Evolutionary conservation across 2,888 invertebrate species (phyloP), one percentile per base, ranked within the genome.

Genomic region (Xestia xanthographa): DNA sequence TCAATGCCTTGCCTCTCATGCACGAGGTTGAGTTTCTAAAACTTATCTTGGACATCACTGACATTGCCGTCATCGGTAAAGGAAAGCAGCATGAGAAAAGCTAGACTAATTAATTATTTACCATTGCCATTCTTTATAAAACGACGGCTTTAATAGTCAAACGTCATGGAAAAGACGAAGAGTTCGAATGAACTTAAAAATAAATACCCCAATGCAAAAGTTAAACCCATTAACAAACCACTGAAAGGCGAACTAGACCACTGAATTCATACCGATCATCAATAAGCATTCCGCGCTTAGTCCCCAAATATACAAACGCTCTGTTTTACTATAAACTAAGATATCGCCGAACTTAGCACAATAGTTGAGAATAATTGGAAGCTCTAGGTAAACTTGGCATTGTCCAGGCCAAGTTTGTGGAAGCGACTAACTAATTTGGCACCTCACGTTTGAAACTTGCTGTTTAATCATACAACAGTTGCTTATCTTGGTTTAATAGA

Each of bases 341-440:
- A 84, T 82, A 86, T 75, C 67, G 58, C 60, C 38, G 20, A 87
- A 87, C 69, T 86, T 48, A 62, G 41, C 38, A 77, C 79, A 84
- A 79, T 81, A 84, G 84, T 78, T 78, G n/a, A 38, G 75, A 79
- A 80, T 86, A 87, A 87, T 88, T 84, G 72, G 77, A 67, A 78
- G 80, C 48, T 77, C 65, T 83, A 80, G 74, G 87, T 86, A 78
- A 87, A 84, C 79, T 85, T 84, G 58, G 76, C 80, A 82, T 86
- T 86, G 86, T 85, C 82, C 87, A 78, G 65, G 56, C 45, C 66
- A 74, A 82, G 82, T 87, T 83, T 75, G 66, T 69, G 68, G 34
- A 41, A 81, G 66, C 75, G 29, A 48, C 72, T 56, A 88, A 86
- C 84, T 88, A 87, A 87, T 86, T 87, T 87, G 83, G 83, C 88